A percentile compares a stretch with the other conserved stretches of the same genome.
Conservation (phyloP, 2,888 invertebrate species). For the Eristalis intricaria region DNA sequence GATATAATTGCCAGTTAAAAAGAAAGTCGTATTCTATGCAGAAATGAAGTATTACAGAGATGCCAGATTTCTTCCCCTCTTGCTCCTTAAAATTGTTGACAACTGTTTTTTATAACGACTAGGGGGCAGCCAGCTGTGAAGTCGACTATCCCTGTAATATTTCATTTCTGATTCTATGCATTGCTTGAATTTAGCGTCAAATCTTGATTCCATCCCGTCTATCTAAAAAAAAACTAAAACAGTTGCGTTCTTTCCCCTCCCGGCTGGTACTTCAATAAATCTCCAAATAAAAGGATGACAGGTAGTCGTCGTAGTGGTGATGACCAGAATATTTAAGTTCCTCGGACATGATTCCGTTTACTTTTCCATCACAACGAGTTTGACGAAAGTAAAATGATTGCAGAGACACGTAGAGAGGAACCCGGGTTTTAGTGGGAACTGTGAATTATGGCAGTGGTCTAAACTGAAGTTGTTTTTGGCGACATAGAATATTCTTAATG, state of each 20-base stretch:
- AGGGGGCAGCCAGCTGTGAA: no score
- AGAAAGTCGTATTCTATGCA: no score
- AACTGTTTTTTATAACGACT: no score
- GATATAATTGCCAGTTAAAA: no score
- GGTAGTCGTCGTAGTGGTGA: background rate
- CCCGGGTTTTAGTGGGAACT: background rate
- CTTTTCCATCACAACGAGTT: background rate
- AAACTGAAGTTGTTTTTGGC: no score
- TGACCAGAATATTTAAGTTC: background rate
- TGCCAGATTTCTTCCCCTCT: no score
- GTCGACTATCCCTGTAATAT: no score
- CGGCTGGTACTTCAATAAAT: background rate
- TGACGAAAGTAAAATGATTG: background rate
- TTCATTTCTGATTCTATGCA: no score
- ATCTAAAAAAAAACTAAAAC: background rate
- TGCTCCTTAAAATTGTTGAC: no score
- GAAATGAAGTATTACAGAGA: no score
- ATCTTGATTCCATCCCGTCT: background rate
- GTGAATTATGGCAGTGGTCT: background rate
- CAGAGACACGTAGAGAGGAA: background rate
- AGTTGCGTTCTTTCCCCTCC: background rate
- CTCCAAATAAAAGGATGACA: background rate
- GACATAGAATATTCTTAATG: no score
- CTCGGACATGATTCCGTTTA: background rate
- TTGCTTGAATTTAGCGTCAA: background rate